Evolutionary conservation across 2,888 invertebrate species (phyloP).

Genomic region (Leptothorax acervorum): DNA sequence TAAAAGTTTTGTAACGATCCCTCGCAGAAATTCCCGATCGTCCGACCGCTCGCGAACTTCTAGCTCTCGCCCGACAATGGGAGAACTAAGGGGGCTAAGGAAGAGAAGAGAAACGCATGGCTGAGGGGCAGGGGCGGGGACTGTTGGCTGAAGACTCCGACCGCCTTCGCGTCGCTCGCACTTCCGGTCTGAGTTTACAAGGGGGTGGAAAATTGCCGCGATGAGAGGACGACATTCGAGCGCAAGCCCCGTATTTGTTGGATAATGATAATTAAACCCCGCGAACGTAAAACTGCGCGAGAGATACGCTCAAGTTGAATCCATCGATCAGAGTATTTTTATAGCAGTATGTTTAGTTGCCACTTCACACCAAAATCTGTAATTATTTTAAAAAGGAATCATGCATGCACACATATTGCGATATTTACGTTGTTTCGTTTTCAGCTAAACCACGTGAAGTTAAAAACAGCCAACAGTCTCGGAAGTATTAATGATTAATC

Average conservation of each 20-base stretch:
- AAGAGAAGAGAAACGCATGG: slow-evolving; percentile 18
- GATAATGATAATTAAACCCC: slow-evolving; percentile 35
- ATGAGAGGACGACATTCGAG: slow-evolving; percentile 40
- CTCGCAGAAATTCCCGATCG: slow-evolving; percentile 80
- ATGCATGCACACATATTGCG: not conserved
- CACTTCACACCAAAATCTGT: not conserved
- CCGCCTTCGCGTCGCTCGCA: slow-evolving; percentile 49
- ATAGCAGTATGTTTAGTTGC: not conserved
- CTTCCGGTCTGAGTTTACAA: slow-evolving; percentile 37
- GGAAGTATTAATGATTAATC: not conserved
- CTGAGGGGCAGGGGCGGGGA: not conserved
- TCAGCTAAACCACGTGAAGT: not conserved
- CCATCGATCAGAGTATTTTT: not conserved
- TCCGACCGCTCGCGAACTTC: slow-evolving; percentile 55
- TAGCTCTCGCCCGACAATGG: slow-evolving; percentile 54
- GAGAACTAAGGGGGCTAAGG: slow-evolving; percentile 39
- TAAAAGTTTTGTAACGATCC: slow-evolving; percentile 82
- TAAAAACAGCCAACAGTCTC: not conserved
- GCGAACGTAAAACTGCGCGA: not conserved
- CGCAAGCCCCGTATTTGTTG: not conserved
- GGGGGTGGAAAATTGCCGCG: slow-evolving; percentile 35
- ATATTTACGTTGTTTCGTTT: not conserved
- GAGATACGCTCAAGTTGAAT: not conserved
- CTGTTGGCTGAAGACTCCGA: slow-evolving; percentile 27
- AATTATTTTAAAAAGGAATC: not conserved